Evolutionary conservation across 2,113 vertebrate species (phyloP), one percentile per base, ranked within the genome.

Genomic region (Archocentrus centrarchus): DNA sequence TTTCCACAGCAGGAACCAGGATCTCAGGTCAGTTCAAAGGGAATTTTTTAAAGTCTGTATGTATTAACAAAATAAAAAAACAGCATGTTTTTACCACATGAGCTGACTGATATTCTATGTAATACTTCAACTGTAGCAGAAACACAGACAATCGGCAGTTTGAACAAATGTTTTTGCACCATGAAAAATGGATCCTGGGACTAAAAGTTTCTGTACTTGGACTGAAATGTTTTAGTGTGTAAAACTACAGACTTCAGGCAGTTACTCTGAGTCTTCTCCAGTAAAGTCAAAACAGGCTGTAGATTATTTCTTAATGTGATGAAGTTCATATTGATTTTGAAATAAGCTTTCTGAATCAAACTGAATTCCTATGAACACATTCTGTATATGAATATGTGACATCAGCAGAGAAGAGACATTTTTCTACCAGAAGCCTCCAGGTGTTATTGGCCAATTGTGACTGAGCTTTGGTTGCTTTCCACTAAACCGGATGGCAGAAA

Each of bases 51-150:
- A 57, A 20, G 3, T 10, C 10, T 10, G 7, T 41, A 9, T 9
- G 39, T 41, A 10, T 41, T n/a, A n/a, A n/a, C n/a, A n/a, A n/a
- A n/a, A n/a, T 30, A 30, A 30, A 41, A 18, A 53, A 53, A 53
- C n/a, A 66, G 41, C 37, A 9, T 9, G 3, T 44, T 24, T 44
- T 50, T 50, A 5, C 15, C 0, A 66, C 0, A 24, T 0, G 64
- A 68, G 22, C 64, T 18, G 0, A 68, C 0, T 47, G 9, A 68
- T 7, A 2, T 8, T 27, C 41, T 6, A 5, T 44, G 22, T 41
- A 17, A 14, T 22, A 68, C 39, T 68, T 6, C 27, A 47, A 22
- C n/a, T 66, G 13, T 47, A 44, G 63, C 6, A 44, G n/a, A 47
- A 66, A 68, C 39, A 32, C 32, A 32, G 32, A 47, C 14, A 30